Base-by-base conservation (phyloP, 2,888 invertebrate species). In the Xanthia icteritia region DNA sequence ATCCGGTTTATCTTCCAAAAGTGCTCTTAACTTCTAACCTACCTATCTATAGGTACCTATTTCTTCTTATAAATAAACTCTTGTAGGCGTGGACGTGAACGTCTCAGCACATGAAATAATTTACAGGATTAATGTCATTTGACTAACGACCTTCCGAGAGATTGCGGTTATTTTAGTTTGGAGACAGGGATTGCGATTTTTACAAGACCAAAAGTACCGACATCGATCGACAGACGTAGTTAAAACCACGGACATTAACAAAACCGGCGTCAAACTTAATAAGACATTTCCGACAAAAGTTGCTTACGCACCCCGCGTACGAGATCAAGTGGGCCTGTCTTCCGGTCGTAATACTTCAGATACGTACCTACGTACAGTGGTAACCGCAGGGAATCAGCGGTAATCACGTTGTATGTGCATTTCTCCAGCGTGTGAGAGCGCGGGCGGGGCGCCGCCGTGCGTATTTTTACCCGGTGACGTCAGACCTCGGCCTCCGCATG, bases 401-500 rank as follows among this genome's bases (percentile, higher is more conserved):
- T 82, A 86, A 84, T 74, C 79, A 79, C 75, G 65, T 73, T 78
- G 58, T 79, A 68, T 75, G 77, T 90, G 88, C 90, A 91, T 92
- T 91, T 92, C 90, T 92, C 92, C 91, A 91, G 92, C 84, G 81
- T 83, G 83, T 77, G 88, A 82, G 86, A 82, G 91, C 87, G 92
- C 90, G 90, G 91, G 93, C 91, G 93, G 90, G 83, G 91, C 79
- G 79, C 73, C 36, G 23, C 31, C 36, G 89, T 88, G 92, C 76
- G 90, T 94, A 94, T 94, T 94, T 95, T 94, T 93, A 92, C 90
- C 85, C 83, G 69, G 89, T 95, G 95, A 95, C 95, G 95, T 92
- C 91, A 92, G 86, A 72, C 78, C 73, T 84, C 90, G 92, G 90
- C 91, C 93, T 91, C 91, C 91, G 88, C 89, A 82, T 85, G 79